Conservation (phyloP, 2,797 vertebrate genomes). For the Salarias fasciatus region DNA sequence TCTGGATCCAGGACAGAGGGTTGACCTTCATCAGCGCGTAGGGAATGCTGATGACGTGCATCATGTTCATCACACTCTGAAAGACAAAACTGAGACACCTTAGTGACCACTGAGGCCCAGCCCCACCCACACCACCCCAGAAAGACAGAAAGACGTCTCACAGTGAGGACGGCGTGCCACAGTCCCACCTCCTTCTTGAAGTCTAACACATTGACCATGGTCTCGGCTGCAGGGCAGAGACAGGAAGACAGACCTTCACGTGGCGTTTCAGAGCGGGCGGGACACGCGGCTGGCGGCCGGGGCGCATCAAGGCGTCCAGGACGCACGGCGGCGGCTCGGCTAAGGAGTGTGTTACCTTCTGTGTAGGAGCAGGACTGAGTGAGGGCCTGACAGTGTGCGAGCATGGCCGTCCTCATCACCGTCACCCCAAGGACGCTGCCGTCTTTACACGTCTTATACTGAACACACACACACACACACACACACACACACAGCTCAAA, state of each 20-base stretch:
- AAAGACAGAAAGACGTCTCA: too few species aligned
- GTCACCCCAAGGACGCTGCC: constrained; percentile 94
- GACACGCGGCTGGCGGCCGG: too few species aligned
- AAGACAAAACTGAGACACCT: not conserved
- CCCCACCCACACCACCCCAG: too few species aligned
- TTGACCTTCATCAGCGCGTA: constrained; percentile 99
- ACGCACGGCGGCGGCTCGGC: too few species aligned
- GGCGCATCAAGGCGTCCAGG: too few species aligned
- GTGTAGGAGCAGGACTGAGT: constrained; percentile 96
- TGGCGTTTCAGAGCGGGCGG: too few species aligned
- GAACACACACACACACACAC: constrained; percentile 15
- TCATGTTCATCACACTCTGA: constrained; percentile 99
- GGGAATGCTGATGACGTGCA: constrained; percentile 97
- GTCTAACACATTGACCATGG: constrained; percentile 98
- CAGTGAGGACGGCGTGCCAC: constrained; percentile 96
- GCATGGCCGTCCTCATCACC: constrained; percentile 91
- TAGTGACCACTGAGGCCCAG: too few species aligned
- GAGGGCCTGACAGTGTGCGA: constrained; percentile 95
- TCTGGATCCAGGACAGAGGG: constrained; percentile 98
- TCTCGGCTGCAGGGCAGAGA: constrained; percentile 87
- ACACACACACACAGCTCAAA: not conserved
- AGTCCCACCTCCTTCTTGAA: constrained; percentile 99
- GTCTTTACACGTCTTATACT: constrained; percentile 99
- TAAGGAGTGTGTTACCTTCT: constrained; percentile 84
- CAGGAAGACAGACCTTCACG: not conserved